These are phyloP conservation scores for Hozukius guyotensis DNA, from an alignment of 2,797 vertebrate genomes.

Conservation along the genomic window DNA sequence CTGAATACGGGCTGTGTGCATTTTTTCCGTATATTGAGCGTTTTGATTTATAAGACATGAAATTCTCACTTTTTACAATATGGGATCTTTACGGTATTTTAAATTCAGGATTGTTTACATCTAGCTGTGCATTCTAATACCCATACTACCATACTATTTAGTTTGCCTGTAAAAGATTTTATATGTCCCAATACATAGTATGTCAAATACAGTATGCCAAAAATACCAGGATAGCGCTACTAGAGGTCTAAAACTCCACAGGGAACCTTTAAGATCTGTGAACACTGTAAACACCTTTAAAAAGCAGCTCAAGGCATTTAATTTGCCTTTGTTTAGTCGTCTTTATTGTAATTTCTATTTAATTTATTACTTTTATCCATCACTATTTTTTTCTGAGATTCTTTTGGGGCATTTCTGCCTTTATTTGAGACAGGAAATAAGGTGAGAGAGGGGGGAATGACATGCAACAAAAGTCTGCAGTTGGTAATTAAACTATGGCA, in stretches of 20 bases:
- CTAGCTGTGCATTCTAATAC: not conserved
- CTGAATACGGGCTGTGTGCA: no score
- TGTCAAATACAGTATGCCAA: no score
- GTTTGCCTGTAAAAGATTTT: no score
- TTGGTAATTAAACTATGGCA: not conserved
- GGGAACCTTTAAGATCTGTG: not conserved
- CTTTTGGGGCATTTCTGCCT: no score
- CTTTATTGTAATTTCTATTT: not conserved
- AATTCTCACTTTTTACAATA: no score
- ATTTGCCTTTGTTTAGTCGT: not conserved
- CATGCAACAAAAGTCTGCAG: not conserved
- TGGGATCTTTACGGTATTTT: not conserved
- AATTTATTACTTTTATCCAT: not conserved
- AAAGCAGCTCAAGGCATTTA: not conserved
- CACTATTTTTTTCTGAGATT: not conserved
- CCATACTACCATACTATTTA: no score
- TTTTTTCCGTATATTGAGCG: no score
- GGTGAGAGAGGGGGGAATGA: not conserved
- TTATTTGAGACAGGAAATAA: conserved; percentile 11
- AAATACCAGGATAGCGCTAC: no score
- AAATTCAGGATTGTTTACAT: not conserved
- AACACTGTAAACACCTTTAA: not conserved
- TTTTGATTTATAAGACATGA: no score
- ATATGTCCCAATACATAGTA: no score
- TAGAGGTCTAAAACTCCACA: not conserved